phyloP scores from a whole-genome alignment of 2,888 invertebrate species.

The Trissoscelio sp. region DNA sequence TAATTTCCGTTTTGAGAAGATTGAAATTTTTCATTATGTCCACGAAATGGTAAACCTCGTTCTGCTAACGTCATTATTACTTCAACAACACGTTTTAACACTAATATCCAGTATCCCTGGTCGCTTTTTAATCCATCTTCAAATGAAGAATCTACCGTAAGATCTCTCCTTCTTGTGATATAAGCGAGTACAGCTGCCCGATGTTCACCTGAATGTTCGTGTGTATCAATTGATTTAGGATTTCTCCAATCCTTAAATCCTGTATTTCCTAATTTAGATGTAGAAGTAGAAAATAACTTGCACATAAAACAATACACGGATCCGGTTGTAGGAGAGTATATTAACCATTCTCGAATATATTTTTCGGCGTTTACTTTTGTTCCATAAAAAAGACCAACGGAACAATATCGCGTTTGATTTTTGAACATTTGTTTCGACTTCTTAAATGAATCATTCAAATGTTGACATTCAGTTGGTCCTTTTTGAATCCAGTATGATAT shows the following conservation, averaged over 20 bases:
- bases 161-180: not conserved
- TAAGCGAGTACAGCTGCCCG: not conserved
- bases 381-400: constrained; percentile 15
- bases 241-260: constrained; percentile 56
- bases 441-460: constrained; percentile 29
- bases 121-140: constrained; percentile 5
- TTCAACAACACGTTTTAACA: constrained; percentile 57
- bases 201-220: constrained; percentile 23
- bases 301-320: constrained; percentile 54
- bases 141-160: not conserved
- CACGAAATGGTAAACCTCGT: constrained; percentile 66
- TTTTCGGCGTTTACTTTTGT: constrained; percentile 47
- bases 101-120: constrained; percentile 62
- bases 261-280: too few species aligned
- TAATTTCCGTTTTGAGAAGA: constrained; percentile 17
- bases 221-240: not conserved
- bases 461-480: constrained; percentile 40
- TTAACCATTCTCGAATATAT: constrained; percentile 52
- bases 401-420: constrained; percentile 33
- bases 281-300: constrained; percentile 34
- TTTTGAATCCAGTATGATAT: constrained; percentile 28
- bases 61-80: constrained; percentile 60
- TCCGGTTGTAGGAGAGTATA: constrained; percentile 59
- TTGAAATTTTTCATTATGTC: constrained; percentile 44
- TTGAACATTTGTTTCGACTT: constrained; percentile 30